Base-by-base conservation (phyloP, 2,797 vertebrate species). In the Pangasius djambal region DNA sequence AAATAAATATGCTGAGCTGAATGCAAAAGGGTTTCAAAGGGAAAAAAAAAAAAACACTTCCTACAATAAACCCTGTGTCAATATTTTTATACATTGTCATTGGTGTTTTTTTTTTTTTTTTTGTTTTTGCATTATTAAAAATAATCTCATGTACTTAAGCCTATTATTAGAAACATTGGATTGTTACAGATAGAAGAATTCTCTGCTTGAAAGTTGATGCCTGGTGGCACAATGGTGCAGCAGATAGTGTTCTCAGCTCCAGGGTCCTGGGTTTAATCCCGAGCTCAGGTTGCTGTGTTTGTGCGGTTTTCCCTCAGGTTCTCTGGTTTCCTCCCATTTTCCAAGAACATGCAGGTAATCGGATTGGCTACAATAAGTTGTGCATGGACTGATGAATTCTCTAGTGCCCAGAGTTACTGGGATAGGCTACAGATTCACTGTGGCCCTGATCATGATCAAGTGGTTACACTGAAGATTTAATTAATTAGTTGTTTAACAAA, bases 21-120 rank as follows among this genome's bases (percentile, higher is more conserved):
- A 88, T 89, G 88, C 84, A 92, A 88, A 90, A 91, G 90, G 78
- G 87, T 91, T 93, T 93, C 90, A 86, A 18, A 92, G 44, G 25
- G 20, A 82, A 28, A 40, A 40, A 40, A 40, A 40, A 86, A n/a
- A 63, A 61, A 86, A 12, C n/a, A 31, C 31, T 93, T 93, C 59
- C 52, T 91, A 91, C 86, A 96, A 95, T 95, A 95, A 95, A 95
- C 89, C 91, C 90, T 92, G 72, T 84, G 90, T 93, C 92, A 92
- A 91, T 94, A 93, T 94, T 94, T 92, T 92, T 86, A 91, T 13
- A 89, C 22, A 40, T 50, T 78, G 85, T 87, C 91, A 83, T 89
- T 89, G 67, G 70, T 93, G 13, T 91, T 89, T 91, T 40, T 59
- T 55, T 83, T 6, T 25, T 57, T 18, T 16, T 3, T 18, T n/a